Percentiles rank a stretch among this genome's conserved stretches.
These are phyloP conservation scores for Catagonus wagneri DNA, from an alignment of 2,113 vertebrate species.

Conservation along the genomic window DNA sequence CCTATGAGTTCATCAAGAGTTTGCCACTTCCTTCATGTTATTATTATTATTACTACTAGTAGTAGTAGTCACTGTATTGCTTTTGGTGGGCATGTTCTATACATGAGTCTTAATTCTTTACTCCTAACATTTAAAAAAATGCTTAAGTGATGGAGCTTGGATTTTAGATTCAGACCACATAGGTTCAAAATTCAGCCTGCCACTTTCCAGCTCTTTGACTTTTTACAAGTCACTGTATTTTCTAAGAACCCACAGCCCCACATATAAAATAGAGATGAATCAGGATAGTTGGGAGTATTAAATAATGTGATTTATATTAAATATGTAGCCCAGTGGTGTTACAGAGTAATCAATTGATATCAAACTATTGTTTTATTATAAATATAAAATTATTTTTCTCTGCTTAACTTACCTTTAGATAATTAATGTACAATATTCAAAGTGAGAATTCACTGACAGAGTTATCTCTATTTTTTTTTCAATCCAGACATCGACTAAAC, in stretches of 20 bases:
- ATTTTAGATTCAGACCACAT: not conserved
- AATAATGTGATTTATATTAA: not conserved
- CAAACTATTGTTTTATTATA: not conserved
- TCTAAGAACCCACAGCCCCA: not conserved
- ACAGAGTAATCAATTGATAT: conserved; percentile 2
- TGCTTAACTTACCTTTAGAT: not conserved
- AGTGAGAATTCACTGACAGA: not conserved
- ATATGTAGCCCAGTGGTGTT: not conserved
- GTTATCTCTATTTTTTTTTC: not conserved
- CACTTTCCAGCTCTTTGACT: not conserved
- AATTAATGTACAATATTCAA: not conserved
- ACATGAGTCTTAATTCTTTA: not conserved
- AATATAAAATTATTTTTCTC: conserved; percentile 25
- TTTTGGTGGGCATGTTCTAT: not conserved
- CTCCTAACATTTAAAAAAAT: not conserved
- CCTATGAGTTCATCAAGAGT: conserved; percentile 28
- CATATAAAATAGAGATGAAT: not conserved
- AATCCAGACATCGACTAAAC: not conserved
- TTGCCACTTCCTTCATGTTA: not conserved
- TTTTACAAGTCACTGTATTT: not conserved
- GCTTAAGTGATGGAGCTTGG: not conserved
- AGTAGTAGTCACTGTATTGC: not conserved
- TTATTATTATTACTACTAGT: not conserved
- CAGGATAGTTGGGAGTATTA: not conserved
- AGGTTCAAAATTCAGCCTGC: not conserved